phyloP scores from a whole-genome alignment of 2,797 vertebrate species.

The Cirrhinus molitorella region DNA sequence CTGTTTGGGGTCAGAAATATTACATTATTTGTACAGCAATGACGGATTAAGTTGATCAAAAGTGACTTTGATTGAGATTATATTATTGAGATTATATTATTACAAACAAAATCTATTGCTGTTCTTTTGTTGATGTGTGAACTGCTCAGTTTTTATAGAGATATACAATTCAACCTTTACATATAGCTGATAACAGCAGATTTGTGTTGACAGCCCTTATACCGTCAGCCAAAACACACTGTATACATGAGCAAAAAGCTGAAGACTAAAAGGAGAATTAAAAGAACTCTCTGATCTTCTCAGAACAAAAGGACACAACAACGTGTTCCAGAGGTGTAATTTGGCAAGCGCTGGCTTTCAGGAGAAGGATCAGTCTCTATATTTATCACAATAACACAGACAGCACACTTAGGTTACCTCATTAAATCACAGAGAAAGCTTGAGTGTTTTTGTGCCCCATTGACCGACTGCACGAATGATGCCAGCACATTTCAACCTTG shows the following conservation, averaged over 20 bases:
- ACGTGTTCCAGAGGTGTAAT: slow-evolving; percentile 40
- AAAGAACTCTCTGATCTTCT: slow-evolving; percentile 21
- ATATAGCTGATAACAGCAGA: not conserved
- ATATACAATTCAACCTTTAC: not conserved
- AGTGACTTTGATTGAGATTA: too few species aligned
- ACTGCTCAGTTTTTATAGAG: not conserved
- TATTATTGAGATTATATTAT: too few species aligned
- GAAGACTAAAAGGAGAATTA: slow-evolving; percentile 17
- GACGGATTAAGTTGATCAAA: not conserved
- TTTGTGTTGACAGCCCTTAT: not conserved
- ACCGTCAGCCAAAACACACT: not conserved
- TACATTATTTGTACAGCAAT: not conserved
- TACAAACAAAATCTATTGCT: not conserved
- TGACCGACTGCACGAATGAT: not conserved
- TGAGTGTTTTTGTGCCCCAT: slow-evolving; percentile 35
- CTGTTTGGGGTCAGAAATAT: not conserved
- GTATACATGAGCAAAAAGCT: not conserved
- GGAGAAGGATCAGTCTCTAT: slow-evolving; percentile 32
- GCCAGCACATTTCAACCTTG: slow-evolving; percentile 24
- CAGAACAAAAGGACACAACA: slow-evolving; percentile 30
- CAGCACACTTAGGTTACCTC: slow-evolving; percentile 40
- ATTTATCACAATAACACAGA: slow-evolving; percentile 49
- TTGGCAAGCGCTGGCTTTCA: slow-evolving; percentile 26
- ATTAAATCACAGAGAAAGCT: slow-evolving; percentile 38
- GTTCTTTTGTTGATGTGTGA: not conserved